Evolutionary conservation across 2,888 invertebrate genomes (phyloP), one percentile per base, ranked within the genome.

Genomic region (Chymomyza fuscimana): DNA sequence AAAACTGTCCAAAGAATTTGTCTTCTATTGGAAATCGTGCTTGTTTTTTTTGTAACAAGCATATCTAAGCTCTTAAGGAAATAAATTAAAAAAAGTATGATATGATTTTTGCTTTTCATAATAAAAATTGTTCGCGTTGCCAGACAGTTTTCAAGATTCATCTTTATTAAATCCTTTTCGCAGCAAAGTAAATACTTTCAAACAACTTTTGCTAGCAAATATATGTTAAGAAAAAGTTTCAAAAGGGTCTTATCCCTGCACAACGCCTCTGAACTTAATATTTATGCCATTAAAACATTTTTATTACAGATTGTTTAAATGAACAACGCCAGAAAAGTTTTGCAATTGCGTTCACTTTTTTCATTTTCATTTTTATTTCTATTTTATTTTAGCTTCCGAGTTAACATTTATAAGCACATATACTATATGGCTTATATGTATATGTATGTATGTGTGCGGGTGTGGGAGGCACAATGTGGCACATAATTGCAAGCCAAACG

Each of bases 281-380:
- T 32, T 60, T 40, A 32, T 36, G 16, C 36, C 60, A 60, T 60
- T 60, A n/a, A n/a, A 36, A 60, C 60, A 60, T 60, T 60, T 60
- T 60, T 32, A 60, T 60, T 60, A 36, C 60, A 60, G 60, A 32
- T 60, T 60, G 36, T 60, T 60, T 60, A 60, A 60, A 60, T 15
- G 60, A 60, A 60, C 60, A 60, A 22, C 25, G 25, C 19, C 58
- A 58, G 32, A 15, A 60, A 60, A 60, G 60, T 60, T 60, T 60
- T 19, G 32, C 60, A 60, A 60, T 60, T 60, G 60, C 60, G n/a
- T n/a, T 60, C 60, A 60, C 60, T 60, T 60, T 40, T 54, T 54
- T 54, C 16, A 9, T 54, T 54, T 46, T 46, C 40, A 56, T 56
- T 32, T 32, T 60, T 60, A 32, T 52, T 52, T 52, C 16, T n/a